Percentiles rank a stretch among this genome's conserved stretches.
phyloP scores from a whole-genome alignment of 92 coral and sea anemone species.

The Siderastrea siderea region DNA sequence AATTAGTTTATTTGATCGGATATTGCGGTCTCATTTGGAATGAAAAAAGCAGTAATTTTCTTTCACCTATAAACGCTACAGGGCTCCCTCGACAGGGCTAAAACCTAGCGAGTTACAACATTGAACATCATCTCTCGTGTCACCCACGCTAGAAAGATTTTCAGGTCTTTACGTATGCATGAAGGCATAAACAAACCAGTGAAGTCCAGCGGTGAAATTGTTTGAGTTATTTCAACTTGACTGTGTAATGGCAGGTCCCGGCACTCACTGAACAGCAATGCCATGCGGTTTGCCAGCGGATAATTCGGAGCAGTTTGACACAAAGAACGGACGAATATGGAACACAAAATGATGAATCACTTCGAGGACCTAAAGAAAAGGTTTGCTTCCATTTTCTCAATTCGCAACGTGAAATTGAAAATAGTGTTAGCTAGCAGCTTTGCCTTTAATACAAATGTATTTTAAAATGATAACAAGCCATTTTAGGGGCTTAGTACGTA shows the following conservation, averaged over 20 bases:
- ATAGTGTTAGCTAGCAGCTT: background rate
- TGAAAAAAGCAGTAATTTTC: background rate
- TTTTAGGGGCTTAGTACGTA: background rate
- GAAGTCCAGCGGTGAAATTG: background rate
- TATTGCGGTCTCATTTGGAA: constrained; percentile 14
- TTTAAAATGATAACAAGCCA: background rate
- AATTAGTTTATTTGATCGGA: background rate
- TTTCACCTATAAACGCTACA: background rate
- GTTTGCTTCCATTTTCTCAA: constrained; percentile 18
- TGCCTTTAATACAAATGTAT: background rate
- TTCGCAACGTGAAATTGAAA: background rate
- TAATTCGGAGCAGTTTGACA: background rate
- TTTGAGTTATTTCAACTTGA: background rate
- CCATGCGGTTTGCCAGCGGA: background rate
- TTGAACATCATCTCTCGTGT: background rate
- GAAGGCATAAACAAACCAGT: background rate
- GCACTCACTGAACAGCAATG: background rate
- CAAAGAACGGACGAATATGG: constrained; percentile 3
- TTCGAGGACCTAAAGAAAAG: constrained; percentile 36
- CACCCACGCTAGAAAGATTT: background rate
- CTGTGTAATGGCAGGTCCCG: constrained; percentile 6
- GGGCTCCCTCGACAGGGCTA: background rate
- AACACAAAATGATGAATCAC: constrained; percentile 16
- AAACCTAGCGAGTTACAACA: background rate
- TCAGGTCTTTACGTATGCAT: background rate